Percentiles rank a stretch among this genome's conserved stretches.
phyloP scores from a whole-genome alignment of 2,113 vertebrate species.

The Trochalopteron elliotii region DNA sequence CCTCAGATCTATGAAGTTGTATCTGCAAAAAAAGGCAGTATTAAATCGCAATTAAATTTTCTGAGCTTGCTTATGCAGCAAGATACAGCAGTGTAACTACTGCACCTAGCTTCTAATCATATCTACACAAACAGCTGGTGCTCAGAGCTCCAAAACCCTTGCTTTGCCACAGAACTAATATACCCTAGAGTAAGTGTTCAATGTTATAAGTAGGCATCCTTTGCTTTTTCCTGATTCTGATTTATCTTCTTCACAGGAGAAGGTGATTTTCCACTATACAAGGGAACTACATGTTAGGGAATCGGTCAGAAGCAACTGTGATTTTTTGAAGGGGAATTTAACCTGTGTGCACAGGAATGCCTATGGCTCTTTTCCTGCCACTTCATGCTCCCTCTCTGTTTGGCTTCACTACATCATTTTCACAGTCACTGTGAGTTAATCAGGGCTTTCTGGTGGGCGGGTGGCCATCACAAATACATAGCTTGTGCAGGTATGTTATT shows the following conservation, averaged over 20 bases:
- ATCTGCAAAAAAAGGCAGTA: background rate
- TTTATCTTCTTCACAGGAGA: background rate
- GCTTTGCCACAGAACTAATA: background rate
- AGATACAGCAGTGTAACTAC: background rate
- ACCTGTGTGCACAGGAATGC: background rate
- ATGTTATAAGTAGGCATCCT: background rate
- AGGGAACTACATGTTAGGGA: background rate
- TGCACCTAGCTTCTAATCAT: background rate
- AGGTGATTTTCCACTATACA: background rate
- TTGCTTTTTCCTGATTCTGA: background rate
- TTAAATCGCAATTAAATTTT: conserved; percentile 35
- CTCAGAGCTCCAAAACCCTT: background rate
- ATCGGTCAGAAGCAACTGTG: background rate
- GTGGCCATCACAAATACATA: background rate
- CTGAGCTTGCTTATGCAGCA: background rate
- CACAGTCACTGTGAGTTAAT: background rate
- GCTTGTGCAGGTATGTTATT: background rate
- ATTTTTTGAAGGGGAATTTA: background rate
- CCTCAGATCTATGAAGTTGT: background rate
- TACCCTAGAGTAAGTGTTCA: background rate
- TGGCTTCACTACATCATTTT: background rate
- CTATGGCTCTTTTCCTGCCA: background rate
- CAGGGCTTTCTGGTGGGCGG: background rate
- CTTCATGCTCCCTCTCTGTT: background rate
- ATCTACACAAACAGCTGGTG: background rate